phyloP scores from a whole-genome alignment of 2,888 invertebrate species.

The Ditylenchus weischeri region DNA sequence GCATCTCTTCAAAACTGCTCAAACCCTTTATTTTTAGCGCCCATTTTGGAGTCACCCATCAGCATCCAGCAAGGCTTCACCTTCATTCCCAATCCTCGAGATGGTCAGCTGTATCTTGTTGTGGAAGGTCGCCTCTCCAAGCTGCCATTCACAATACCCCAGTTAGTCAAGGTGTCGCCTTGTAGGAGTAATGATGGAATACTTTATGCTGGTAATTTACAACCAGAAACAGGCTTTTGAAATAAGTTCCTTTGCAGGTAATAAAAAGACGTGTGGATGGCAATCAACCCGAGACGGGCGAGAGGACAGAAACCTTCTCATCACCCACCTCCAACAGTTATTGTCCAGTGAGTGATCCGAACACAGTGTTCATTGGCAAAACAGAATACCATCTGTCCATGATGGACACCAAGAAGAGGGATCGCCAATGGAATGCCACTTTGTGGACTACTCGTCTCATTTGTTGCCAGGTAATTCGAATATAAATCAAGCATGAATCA shows the following conservation, averaged over 20 bases:
- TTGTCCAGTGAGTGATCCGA: constrained; percentile 58
- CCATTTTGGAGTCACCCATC: constrained; percentile 79
- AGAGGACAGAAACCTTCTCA: constrained; percentile 57
- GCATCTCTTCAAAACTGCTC: no score
- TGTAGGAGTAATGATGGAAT: constrained; percentile 91
- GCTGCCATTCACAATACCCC: constrained; percentile 91
- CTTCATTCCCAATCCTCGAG: constrained; percentile 87
- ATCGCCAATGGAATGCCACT: constrained; percentile 86
- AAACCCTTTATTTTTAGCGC: constrained; percentile 70
- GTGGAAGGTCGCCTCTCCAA: constrained; percentile 72
- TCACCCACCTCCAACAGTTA: constrained; percentile 57
- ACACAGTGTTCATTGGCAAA: constrained; percentile 61
- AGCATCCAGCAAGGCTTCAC: constrained; percentile 54
- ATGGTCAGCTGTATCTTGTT: constrained; percentile 84
- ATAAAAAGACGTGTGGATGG: constrained; percentile 63
- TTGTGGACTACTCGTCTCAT: constrained; percentile 82
- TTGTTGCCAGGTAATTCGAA: constrained; percentile 66
- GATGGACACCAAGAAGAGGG: constrained; percentile 76
- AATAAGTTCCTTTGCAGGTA: constrained; percentile 53
- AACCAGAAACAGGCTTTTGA: not conserved
- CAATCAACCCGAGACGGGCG: constrained; percentile 62
- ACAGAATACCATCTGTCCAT: constrained; percentile 84
- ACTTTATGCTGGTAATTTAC: constrained; percentile 76
- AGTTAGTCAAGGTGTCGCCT: constrained; percentile 89
- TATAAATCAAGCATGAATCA: no score